A percentile compares a stretch with the other conserved stretches of the same genome.
Conservation (phyloP, 1,140 invertebrate genomes). For the Physella acuta region DNA sequence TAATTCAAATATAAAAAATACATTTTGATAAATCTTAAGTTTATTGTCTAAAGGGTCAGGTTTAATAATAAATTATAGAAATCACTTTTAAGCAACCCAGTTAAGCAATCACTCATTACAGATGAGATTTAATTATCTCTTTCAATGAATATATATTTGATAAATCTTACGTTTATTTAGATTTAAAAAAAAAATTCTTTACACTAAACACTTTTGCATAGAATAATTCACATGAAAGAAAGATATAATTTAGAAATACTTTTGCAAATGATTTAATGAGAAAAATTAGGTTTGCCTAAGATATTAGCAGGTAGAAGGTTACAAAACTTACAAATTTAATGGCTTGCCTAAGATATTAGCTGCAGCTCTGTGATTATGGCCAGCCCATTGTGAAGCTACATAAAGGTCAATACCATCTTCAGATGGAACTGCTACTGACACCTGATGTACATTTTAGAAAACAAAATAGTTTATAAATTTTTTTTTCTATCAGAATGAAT, state of each 20-base stretch:
- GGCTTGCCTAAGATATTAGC: slow-evolving; percentile 63
- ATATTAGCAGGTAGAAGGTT: no score
- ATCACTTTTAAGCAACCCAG: no score
- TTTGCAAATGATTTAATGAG: not conserved
- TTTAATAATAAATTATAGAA: no score
- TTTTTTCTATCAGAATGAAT: not conserved
- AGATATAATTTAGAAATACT: not conserved
- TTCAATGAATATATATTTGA: no score
- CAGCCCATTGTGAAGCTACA: slow-evolving; percentile 62
- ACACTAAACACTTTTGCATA: no score
- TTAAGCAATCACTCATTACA: no score
- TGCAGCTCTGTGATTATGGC: slow-evolving; percentile 66
- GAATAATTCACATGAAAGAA: not conserved
- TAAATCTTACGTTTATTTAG: no score
- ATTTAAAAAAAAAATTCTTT: no score
- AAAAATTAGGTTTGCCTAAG: no score
- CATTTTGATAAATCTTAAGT: not conserved
- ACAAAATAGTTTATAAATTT: not conserved
- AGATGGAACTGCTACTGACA: slow-evolving; percentile 45
- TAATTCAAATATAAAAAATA: not conserved
- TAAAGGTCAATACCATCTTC: slow-evolving; percentile 55
- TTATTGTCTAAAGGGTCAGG: not conserved
- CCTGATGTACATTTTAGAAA: slow-evolving; percentile 30
- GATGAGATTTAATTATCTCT: no score
- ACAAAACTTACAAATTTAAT: slow-evolving; percentile 21